Evolutionary conservation across 2,888 invertebrate genomes (phyloP).

Genomic region (Platerodrilus igneus): DNA sequence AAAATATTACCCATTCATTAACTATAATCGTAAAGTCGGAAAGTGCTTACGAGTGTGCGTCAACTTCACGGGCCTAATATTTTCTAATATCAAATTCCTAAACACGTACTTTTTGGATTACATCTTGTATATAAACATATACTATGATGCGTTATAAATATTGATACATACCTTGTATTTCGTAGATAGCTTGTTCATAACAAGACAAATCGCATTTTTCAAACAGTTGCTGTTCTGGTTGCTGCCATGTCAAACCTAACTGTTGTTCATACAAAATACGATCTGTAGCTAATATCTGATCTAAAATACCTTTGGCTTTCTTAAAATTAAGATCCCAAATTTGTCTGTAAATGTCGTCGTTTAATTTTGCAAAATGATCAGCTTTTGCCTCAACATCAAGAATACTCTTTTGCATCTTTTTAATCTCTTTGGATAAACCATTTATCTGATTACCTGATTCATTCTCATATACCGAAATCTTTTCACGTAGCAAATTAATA

Average conservation of each 20-base stretch:
- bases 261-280: constrained; percentile 60
- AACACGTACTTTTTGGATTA: too few species aligned
- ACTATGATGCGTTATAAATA: too few species aligned
- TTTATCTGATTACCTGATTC: constrained; percentile 62
- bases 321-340: constrained; percentile 60
- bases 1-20: too few species aligned
- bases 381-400: constrained; percentile 67
- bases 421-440: constrained; percentile 63
- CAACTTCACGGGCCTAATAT: too few species aligned
- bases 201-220: constrained; percentile 49
- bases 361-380: constrained; percentile 58
- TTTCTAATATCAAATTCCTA: too few species aligned
- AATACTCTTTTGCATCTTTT: constrained; percentile 62
- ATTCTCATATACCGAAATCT: constrained; percentile 62
- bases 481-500: constrained; percentile 60
- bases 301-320: constrained; percentile 49
- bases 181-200: constrained; percentile 36
- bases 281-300: constrained; percentile 56
- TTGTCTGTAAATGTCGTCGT: constrained; percentile 58
- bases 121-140: too few species aligned
- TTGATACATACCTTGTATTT: too few species aligned
- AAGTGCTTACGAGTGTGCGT: too few species aligned
- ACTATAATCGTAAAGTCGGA: too few species aligned
- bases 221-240: constrained; percentile 44
- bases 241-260: constrained; percentile 55